Percentiles rank a stretch among this genome's conserved stretches.
phyloP scores from a whole-genome alignment of 2,113 vertebrate genomes.

The Phalacrocorax brasilianus region DNA sequence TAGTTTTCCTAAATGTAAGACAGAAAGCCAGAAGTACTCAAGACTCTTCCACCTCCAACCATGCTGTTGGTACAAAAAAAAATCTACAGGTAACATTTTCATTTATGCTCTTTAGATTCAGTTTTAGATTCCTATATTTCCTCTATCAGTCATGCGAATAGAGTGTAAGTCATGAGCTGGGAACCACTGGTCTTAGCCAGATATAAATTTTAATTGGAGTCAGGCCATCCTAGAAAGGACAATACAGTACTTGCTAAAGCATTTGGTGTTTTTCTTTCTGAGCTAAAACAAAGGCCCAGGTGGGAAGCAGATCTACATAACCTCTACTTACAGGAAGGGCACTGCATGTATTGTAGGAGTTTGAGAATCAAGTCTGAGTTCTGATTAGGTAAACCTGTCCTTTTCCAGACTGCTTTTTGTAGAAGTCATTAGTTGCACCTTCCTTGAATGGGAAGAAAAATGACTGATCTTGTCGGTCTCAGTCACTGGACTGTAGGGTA shows the following conservation, averaged over 20 bases:
- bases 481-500: rapidly evolving
- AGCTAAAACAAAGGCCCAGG: neutral
- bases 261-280: neutral
- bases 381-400: no score
- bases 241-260: neutral
- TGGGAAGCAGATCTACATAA: neutral
- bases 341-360: neutral
- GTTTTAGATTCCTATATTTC: neutral
- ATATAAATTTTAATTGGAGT: rapidly evolving
- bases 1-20: neutral
- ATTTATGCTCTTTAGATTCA: neutral
- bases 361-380: neutral
- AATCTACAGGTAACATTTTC: rapidly evolving
- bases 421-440: neutral
- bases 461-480: neutral
- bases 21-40: neutral
- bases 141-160: neutral
- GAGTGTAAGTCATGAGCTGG: neutral
- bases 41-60: neutral
- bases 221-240: neutral
- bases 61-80: neutral
- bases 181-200: neutral
- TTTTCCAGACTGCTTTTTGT: neutral
- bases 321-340: neutral
- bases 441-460: neutral